Conservation (phyloP, 2,888 invertebrate genomes). For the Cheilosia vernalis region DNA sequence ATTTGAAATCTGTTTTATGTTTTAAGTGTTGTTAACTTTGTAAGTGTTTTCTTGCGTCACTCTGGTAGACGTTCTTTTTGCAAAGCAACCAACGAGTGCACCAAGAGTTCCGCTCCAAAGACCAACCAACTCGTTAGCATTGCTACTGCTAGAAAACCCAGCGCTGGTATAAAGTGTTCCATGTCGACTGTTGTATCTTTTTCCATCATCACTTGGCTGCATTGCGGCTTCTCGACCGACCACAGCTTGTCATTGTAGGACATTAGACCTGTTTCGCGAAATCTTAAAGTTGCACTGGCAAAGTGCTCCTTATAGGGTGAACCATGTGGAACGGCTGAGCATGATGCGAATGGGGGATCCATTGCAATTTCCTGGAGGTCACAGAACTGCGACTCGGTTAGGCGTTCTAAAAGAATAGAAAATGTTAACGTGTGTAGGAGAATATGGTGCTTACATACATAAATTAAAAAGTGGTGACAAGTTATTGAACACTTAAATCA, state of each 20-base stretch:
- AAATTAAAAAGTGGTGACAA: too few relatives aligned
- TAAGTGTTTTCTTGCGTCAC: background rate
- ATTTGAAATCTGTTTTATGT: background rate
- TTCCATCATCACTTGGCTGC: conserved; percentile 76
- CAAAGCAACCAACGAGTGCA: conserved; percentile 6
- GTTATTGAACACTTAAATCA: too few relatives aligned
- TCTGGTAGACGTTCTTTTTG: background rate
- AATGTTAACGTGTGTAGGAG: too few relatives aligned
- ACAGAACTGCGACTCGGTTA: conserved; percentile 79
- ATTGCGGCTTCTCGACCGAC: conserved; percentile 79
- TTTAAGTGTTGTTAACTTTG: background rate
- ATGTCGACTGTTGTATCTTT: conserved; percentile 80
- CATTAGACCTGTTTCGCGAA: conserved; percentile 78
- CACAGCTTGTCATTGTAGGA: conserved; percentile 79
- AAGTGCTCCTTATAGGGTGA: conserved; percentile 80
- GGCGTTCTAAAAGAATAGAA: conserved; percentile 59
- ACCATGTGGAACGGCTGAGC: conserved; percentile 75
- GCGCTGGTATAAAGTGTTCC: conserved; percentile 80
- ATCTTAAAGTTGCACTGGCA: conserved; percentile 76
- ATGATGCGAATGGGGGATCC: conserved; percentile 76
- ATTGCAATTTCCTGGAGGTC: conserved; percentile 80
- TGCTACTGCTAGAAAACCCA: conserved; percentile 78
- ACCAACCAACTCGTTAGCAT: conserved; percentile 76
- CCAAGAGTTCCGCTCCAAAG: conserved; percentile 41
- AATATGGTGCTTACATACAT: too few relatives aligned